These are phyloP conservation scores for Drosophila picticornis DNA, from an alignment of 2,888 invertebrate genomes.

Conservation along the genomic window DNA sequence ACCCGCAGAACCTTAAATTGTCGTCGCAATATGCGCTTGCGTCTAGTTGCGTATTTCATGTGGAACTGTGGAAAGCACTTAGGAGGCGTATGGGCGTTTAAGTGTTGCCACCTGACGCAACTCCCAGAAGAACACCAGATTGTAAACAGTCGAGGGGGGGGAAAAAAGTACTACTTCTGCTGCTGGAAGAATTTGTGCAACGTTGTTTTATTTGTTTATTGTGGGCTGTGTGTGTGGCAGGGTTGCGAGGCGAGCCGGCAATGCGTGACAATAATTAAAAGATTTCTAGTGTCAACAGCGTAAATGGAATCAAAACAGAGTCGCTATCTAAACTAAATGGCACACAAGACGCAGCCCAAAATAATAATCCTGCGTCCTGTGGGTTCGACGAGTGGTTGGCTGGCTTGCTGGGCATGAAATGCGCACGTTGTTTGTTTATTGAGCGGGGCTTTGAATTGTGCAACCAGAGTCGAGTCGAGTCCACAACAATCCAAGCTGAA, in stretches of 20 bases:
- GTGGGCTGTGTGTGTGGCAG: slow-evolving; percentile 33
- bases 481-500: slow-evolving; percentile 19
- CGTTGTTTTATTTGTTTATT: slow-evolving; percentile 54
- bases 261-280: slow-evolving; percentile 79
- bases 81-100: slow-evolving; percentile 42
- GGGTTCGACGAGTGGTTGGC: slow-evolving; percentile 7
- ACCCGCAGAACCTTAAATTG: not conserved
- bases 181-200: not conserved
- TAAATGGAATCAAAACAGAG: slow-evolving; percentile 81
- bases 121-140: slow-evolving; percentile 72
- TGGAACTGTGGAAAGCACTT: slow-evolving; percentile 28
- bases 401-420: slow-evolving; percentile 58
- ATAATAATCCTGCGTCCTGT: slow-evolving; percentile 32
- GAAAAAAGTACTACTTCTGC: slow-evolving; percentile 18
- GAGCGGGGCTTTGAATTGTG: slow-evolving; percentile 75
- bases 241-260: slow-evolving; percentile 16
- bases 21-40: not conserved
- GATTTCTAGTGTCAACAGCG: slow-evolving; percentile 75
- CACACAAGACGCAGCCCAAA: slow-evolving; percentile 39
- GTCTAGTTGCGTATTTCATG: not conserved
- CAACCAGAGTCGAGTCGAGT: slow-evolving; percentile 39
- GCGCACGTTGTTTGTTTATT: slow-evolving; percentile 76
- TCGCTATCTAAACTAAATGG: slow-evolving; percentile 59
- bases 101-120: slow-evolving; percentile 71
- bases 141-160: slow-evolving; percentile 46